These are phyloP conservation scores for Sycophaga agraensis DNA, from an alignment of 1,140 invertebrate genomes.

Conservation along the genomic window DNA sequence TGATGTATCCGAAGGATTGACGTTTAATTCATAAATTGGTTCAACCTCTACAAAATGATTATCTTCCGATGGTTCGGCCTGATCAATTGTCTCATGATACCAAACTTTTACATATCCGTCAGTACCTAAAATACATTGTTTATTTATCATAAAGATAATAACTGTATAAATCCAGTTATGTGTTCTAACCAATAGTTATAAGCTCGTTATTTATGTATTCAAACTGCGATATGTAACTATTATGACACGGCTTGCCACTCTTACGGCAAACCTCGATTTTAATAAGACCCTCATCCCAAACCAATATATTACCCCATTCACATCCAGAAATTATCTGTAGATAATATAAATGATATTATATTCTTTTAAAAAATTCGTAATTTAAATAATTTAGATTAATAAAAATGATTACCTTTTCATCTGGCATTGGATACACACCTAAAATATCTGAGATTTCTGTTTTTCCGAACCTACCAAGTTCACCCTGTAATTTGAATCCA, in stretches of 20 bases:
- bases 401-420: constrained; percentile 73
- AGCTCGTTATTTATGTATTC: constrained; percentile 66
- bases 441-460: constrained; percentile 87
- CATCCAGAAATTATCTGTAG: constrained; percentile 75
- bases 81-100: constrained; percentile 85
- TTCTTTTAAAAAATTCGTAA: too few species aligned
- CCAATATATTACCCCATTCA: constrained; percentile 85
- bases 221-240: constrained; percentile 72
- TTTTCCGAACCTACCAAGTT: constrained; percentile 83
- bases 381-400: too few species aligned
- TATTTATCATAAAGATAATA: neutral
- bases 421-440: constrained; percentile 79
- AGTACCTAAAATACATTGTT: constrained; percentile 53
- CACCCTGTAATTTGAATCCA: constrained; percentile 83
- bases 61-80: constrained; percentile 76
- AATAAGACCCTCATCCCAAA: constrained; percentile 86
- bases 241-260: constrained; percentile 72
- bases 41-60: constrained; percentile 79
- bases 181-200: constrained; percentile 59
- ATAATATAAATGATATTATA: too few species aligned
- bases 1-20: too few species aligned
- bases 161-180: neutral
- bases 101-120: constrained; percentile 84
- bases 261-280: constrained; percentile 77
- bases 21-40: constrained; percentile 75